Conservation (phyloP, 2,797 vertebrate species). For the Pseudochirops corinnae region DNA sequence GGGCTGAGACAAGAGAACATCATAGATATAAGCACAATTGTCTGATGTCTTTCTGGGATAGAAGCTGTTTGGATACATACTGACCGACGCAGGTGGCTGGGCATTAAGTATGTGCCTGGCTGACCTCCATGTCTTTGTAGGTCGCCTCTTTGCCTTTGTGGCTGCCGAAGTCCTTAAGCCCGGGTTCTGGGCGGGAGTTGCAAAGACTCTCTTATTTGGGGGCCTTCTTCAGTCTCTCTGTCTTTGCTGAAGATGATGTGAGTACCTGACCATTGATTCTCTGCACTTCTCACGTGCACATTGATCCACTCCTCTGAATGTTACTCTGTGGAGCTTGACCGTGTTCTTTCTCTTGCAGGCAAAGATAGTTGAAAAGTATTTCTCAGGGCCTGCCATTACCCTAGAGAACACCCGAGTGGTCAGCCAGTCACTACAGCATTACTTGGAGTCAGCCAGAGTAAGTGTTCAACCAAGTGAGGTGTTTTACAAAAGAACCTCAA, state of each 20-base stretch:
- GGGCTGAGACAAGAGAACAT: neutral
- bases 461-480: conserved; percentile 63
- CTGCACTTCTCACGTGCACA: conserved; percentile 25
- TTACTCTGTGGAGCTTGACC: neutral
- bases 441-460: conserved; percentile 96
- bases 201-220: conserved; percentile 97
- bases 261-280: conserved; percentile 79
- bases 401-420: conserved; percentile 98
- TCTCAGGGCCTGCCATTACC: conserved; percentile 98
- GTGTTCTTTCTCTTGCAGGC: conserved; percentile 85
- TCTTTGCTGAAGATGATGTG: conserved; percentile 98
- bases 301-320: neutral
- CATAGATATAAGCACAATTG: accelerated
- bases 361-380: conserved; percentile 98
- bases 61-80: accelerated
- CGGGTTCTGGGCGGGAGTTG: conserved; percentile 95
- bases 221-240: conserved; percentile 96
- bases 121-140: conserved; percentile 81
- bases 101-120: neutral
- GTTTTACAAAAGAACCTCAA: neutral
- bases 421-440: conserved; percentile 98
- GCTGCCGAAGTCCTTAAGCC: conserved; percentile 95
- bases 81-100: neutral
- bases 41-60: neutral
- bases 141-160: conserved; percentile 94